Percentiles rank a stretch among this genome's conserved stretches.
Evolutionary conservation across 2,113 vertebrate genomes (phyloP).

Genomic region (Marcusenius ussheri): DNA sequence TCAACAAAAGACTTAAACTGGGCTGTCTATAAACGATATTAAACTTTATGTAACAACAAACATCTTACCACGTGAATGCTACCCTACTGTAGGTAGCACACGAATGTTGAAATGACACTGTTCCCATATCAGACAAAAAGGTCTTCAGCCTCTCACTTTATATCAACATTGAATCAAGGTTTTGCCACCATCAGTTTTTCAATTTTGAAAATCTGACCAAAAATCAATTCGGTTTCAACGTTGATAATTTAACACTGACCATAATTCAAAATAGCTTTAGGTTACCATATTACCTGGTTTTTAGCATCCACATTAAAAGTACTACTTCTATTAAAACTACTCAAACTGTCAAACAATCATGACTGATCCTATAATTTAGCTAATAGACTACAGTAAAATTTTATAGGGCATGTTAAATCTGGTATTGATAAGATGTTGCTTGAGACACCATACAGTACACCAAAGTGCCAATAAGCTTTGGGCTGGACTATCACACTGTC

Average conservation of each 20-base stretch:
- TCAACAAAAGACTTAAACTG: neutral
- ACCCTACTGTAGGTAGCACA: neutral
- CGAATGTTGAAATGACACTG: too few species aligned
- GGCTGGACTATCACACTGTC: neutral
- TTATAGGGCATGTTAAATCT: neutral
- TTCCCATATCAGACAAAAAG: too few species aligned
- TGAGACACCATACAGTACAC: neutral
- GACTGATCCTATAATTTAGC: neutral
- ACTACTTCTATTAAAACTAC: neutral
- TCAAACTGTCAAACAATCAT: neutral
- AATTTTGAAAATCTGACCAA: too few species aligned
- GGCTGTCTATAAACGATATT: neutral
- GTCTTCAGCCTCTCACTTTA: too few species aligned
- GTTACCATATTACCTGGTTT: neutral
- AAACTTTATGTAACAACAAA: neutral
- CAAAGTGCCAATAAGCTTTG: neutral
- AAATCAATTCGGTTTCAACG: too few species aligned
- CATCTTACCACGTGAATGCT: neutral
- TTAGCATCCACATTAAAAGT: neutral
- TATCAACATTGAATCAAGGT: too few species aligned
- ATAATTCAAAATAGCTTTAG: neutral
- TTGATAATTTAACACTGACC: too few species aligned
- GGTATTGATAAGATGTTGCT: neutral
- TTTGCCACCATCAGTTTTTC: too few species aligned
- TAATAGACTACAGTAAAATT: neutral